phyloP scores from a whole-genome alignment of 1,140 invertebrate genomes.

The Harlomillsia oculata region DNA sequence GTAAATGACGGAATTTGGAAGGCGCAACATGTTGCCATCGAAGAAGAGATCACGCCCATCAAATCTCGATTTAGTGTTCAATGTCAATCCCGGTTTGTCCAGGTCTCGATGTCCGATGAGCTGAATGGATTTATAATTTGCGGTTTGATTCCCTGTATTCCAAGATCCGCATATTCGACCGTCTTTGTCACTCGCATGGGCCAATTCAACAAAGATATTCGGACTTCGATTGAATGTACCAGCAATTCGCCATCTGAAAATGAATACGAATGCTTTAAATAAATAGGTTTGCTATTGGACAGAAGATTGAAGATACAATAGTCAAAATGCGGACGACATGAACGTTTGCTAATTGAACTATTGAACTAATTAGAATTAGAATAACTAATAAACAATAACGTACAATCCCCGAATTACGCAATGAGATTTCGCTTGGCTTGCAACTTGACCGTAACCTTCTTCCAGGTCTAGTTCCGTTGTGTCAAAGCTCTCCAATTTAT shows the following conservation, averaged over 20 bases:
- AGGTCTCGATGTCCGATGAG: slow-evolving; percentile 18
- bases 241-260: slow-evolving; percentile 16
- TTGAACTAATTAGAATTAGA: not conserved
- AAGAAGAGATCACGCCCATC: slow-evolving; percentile 25
- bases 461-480: not conserved
- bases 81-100: slow-evolving; percentile 18
- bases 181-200: slow-evolving; percentile 10
- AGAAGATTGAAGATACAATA: not conserved
- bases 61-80: slow-evolving; percentile 11
- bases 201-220: slow-evolving; percentile 18
- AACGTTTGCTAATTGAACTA: not conserved
- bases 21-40: slow-evolving; percentile 15
- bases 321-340: not conserved
- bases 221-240: slow-evolving; percentile 20
- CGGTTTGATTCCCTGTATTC: slow-evolving; percentile 14
- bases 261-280: not conserved
- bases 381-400: not conserved
- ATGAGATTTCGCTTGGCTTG: slow-evolving; percentile 20
- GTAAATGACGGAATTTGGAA: slow-evolving; percentile 11
- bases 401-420: slow-evolving; percentile 24
- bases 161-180: slow-evolving; percentile 17
- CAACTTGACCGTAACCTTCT: slow-evolving; percentile 1
- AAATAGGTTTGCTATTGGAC: not conserved
- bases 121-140: slow-evolving; percentile 20
- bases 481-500: slow-evolving; percentile 11